Evolutionary conservation across 1,140 invertebrate species (phyloP).

Genomic region (Drosophila carrolli): DNA sequence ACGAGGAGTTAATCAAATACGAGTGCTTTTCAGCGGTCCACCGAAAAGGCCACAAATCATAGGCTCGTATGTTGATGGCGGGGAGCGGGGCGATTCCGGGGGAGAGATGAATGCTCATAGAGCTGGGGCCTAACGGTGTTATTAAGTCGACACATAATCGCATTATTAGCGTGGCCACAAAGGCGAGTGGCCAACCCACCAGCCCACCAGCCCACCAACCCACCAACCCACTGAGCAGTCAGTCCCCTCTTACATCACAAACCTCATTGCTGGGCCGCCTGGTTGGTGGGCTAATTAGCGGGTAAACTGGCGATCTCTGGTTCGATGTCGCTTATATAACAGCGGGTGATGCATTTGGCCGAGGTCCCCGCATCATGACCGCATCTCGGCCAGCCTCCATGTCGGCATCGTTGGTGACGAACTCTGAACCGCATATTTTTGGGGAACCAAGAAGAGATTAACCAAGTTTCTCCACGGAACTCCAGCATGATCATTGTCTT

Average conservation of each 20-base stretch:
- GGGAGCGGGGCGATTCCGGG: not conserved
- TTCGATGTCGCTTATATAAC: constrained; percentile 57
- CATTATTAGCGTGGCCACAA: constrained; percentile 67
- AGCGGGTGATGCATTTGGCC: constrained; percentile 17
- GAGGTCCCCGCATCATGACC: not conserved
- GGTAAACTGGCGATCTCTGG: constrained; percentile 44
- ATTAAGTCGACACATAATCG: constrained; percentile 74
- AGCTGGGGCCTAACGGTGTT: constrained; percentile 49
- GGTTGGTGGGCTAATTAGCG: constrained; percentile 53
- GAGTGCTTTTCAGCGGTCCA: not conserved
- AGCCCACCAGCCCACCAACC: constrained; percentile 8
- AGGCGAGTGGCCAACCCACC: not conserved
- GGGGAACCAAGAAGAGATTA: not conserved
- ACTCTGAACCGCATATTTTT: not conserved
- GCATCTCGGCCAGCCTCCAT: not conserved
- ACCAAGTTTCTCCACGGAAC: not conserved
- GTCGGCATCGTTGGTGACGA: not conserved
- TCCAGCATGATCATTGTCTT: not conserved
- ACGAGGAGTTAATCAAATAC: constrained; percentile 7
- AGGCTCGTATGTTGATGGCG: not conserved
- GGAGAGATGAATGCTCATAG: constrained; percentile 8
- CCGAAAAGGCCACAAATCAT: constrained; percentile 3
- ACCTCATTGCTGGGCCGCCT: constrained; percentile 4
- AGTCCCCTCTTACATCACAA: constrained; percentile 25
- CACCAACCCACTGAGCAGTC: constrained; percentile 19